These are phyloP conservation scores for Abramis brama DNA, from an alignment of 2,113 vertebrate genomes.

Conservation along the genomic window DNA sequence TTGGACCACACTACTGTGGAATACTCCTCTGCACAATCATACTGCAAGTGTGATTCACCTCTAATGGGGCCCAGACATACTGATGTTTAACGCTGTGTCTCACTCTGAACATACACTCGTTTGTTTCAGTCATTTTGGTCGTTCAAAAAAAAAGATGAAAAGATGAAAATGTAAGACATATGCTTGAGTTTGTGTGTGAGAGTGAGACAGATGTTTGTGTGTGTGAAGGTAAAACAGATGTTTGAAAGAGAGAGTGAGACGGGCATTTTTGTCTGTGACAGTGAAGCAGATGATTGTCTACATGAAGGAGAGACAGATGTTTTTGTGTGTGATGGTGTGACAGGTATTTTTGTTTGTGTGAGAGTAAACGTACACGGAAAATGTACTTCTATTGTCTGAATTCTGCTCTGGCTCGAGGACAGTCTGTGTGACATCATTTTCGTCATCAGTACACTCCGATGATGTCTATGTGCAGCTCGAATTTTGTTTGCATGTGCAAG, in stretches of 20 bases:
- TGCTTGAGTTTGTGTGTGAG: background rate
- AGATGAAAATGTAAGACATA: constrained; percentile 19
- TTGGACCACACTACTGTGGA: background rate
- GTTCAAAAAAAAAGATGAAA: background rate
- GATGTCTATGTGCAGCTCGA: background rate
- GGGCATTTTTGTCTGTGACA: background rate
- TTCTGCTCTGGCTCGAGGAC: background rate
- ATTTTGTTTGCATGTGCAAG: background rate
- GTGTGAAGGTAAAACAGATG: background rate
- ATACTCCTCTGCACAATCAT: background rate
- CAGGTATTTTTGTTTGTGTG: background rate
- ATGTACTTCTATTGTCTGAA: background rate
- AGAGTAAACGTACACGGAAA: background rate
- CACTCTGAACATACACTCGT: background rate
- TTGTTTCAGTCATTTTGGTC: background rate
- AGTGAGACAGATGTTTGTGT: background rate
- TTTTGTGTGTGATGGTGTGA: background rate
- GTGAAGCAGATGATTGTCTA: background rate
- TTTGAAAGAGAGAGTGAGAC: background rate
- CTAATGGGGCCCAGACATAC: background rate
- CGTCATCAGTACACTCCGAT: too few relatives aligned
- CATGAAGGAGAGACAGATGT: background rate
- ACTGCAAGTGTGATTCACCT: background rate
- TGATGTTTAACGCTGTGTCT: background rate
- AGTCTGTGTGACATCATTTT: too few relatives aligned